Evolutionary conservation across 2,113 vertebrate genomes (phyloP).

Genomic region (Hyla sarda): DNA sequence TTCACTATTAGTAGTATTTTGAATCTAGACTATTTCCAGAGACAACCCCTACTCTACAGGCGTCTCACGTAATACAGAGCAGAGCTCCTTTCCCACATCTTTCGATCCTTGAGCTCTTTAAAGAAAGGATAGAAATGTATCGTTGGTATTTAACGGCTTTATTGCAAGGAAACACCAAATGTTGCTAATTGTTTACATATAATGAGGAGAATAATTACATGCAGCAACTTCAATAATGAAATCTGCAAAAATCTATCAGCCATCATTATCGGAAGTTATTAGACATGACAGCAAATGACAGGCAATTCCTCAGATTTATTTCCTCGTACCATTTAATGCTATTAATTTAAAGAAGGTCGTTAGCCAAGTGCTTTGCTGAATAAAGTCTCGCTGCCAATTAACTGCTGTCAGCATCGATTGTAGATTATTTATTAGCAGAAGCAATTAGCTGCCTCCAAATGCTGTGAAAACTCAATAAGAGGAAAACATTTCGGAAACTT

Average conservation of each 20-base stretch:
- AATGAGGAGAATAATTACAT: slow-evolving; percentile 99
- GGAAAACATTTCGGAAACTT: slow-evolving; percentile 76
- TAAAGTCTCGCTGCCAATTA: slow-evolving; percentile 94
- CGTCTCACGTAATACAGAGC: slow-evolving; percentile 11
- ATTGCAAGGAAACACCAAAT: slow-evolving; percentile 87
- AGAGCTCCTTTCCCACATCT: slow-evolving; percentile 19
- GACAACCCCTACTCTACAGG: background rate
- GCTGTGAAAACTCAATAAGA: slow-evolving; percentile 79
- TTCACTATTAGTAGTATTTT: background rate
- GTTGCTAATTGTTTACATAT: slow-evolving; percentile 96
- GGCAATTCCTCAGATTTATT: slow-evolving; percentile 99
- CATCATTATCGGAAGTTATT: slow-evolving; percentile 99
- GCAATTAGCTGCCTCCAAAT: slow-evolving; percentile 84
- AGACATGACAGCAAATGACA: slow-evolving; percentile 99
- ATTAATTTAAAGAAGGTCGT: slow-evolving; percentile 98
- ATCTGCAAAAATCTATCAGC: slow-evolving; percentile 99
- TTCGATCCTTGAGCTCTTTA: slow-evolving; percentile 42
- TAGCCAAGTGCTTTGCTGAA: slow-evolving; percentile 91
- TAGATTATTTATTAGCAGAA: slow-evolving; percentile 91
- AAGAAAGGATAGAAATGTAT: slow-evolving; percentile 63
- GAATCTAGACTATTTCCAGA: slow-evolving; percentile 27
- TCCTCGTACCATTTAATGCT: slow-evolving; percentile 91
- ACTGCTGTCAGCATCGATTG: slow-evolving; percentile 88
- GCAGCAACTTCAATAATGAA: slow-evolving; percentile 99
- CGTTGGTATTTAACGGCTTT: slow-evolving; percentile 81